These are phyloP conservation scores for Empis livida DNA, from an alignment of 2,888 invertebrate genomes.

Conservation along the genomic window DNA sequence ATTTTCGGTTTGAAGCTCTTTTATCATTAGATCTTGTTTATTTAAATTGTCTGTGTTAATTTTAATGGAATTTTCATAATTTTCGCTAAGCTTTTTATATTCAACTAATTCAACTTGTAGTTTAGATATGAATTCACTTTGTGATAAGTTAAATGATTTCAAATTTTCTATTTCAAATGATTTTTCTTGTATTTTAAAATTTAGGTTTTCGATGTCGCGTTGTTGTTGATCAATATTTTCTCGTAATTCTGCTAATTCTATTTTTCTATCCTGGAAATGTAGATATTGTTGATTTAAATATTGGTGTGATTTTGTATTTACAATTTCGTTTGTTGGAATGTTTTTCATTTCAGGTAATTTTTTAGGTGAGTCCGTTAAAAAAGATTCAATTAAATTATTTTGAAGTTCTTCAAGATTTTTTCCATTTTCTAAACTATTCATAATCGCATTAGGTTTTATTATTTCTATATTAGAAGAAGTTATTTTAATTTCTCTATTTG, in stretches of 20 bases:
- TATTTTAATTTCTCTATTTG: background rate
- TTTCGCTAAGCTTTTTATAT: conserved; percentile 6
- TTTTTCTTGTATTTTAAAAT: conserved; percentile 1
- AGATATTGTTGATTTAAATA: background rate
- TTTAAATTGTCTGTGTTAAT: too few species aligned
- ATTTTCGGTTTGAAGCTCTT: background rate
- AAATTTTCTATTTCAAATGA: conserved; percentile 2
- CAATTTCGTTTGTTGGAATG: too few species aligned
- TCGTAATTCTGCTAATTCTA: background rate
- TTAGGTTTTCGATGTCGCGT: background rate
- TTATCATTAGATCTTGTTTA: too few species aligned
- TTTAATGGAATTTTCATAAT: background rate
- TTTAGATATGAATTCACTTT: background rate
- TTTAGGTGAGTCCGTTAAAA: too few species aligned
- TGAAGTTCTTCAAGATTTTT: conserved; percentile 3
- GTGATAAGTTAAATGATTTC: background rate
- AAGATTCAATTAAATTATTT: too few species aligned
- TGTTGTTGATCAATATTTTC: background rate
- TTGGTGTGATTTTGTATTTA: too few species aligned
- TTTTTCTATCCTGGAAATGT: too few species aligned
- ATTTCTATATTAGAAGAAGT: background rate
- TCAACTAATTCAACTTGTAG: conserved; percentile 4
- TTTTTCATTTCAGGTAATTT: too few species aligned
- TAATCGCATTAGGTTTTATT: conserved; percentile 4
- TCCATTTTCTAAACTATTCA: conserved; percentile 7